Base-by-base conservation (phyloP, 2,888 invertebrate species). In the Papilio elwesi region DNA sequence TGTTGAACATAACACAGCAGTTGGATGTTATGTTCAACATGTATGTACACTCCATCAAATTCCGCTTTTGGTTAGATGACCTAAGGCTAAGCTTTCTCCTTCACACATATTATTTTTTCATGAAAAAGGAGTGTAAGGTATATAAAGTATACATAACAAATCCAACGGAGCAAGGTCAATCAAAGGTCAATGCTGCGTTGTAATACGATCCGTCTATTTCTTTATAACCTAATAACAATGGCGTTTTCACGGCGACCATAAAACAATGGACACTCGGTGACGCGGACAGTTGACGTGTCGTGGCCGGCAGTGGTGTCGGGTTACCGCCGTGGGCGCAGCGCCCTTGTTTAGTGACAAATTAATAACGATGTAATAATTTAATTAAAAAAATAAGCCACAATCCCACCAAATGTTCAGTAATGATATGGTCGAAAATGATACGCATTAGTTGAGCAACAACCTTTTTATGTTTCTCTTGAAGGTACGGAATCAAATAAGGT, bases 211-310 rank as follows among this genome's bases (percentile, higher is more conserved):
- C 51, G 10, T 57, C 43, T 47, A 57, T 48, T 51, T 68, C 49
- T 59, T 62, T 62, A 43, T 12, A 36, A 62, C 51, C 62, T n/a
- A 51, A 36, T 69, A 59, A 69, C 68, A 69, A 69, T 62, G 51
- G 49, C 62, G 16, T 47, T 57, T 57, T 68, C 55, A 68, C 47
- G 68, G 57, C 68, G 16, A 36, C 38, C 36, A 62, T 69, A 69
- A 69, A 69, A 69, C 68, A 69, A 69, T 51, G 62, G 51, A 26
- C 55, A 64, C 12, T 48, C 48, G 36, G 10, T 16, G 49, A 49
- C 49, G 68, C 62, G 49, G 36, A 51, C 59, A 59, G 43, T 38
- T 59, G 59, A 59, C 43, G 59, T 59, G 59, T n/a, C 59, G 59
- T 68, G 68, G 47, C 9, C 10, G 47, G 47, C 16, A 36, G 11